Base-by-base conservation (phyloP, 2,888 invertebrate genomes). In the Helleia helle region DNA sequence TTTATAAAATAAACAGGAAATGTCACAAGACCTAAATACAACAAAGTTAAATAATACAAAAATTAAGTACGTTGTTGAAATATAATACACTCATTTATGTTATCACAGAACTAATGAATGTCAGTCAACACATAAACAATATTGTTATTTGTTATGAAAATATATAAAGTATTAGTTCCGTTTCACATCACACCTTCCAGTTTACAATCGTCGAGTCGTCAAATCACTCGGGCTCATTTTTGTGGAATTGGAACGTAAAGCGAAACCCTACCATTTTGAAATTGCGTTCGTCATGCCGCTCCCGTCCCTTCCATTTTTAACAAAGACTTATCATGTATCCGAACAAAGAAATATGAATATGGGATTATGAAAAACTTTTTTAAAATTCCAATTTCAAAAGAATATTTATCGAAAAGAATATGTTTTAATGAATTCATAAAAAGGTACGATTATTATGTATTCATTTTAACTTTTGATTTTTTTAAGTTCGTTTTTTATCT, bases 201-300 rank as follows among this genome's bases (percentile, higher is more conserved):
- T 71, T 69, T 70, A 71, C 73, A 76, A 75, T 75, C 68, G 69
- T 66, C 61, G 68, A 71, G 71, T 74, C 77, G 75, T 79, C 77
- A 79, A 81, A 80, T 77, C 77, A 75, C 66, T 70, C 71, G 65
- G 67, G 71, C 71, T 73, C 72, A 71, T 75, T 79, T 79, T 81
- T 79, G 53, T 71, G 65, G 75, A 80, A 77, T 76, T 75, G 76
- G 71, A 74, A 70, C 73, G 69, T 72, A 73, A 74, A 76, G 67
- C 70, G 70, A 77, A 81, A 79, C 80, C 81, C 77, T 72, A 76
- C 71, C 73, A 73, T 75, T 83, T 79, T 73, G 37, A 74, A 81
- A 80, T 80, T 76, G 71, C 67, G 73, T 77, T 76, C 76, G 80
- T 79, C 81, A 79, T 73, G 77, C 71, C 69, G 71, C 71, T 67